Evolutionary conservation across 2,797 vertebrate genomes (phyloP), one percentile per base, ranked within the genome.

Genomic region (Chrosomus eos): DNA sequence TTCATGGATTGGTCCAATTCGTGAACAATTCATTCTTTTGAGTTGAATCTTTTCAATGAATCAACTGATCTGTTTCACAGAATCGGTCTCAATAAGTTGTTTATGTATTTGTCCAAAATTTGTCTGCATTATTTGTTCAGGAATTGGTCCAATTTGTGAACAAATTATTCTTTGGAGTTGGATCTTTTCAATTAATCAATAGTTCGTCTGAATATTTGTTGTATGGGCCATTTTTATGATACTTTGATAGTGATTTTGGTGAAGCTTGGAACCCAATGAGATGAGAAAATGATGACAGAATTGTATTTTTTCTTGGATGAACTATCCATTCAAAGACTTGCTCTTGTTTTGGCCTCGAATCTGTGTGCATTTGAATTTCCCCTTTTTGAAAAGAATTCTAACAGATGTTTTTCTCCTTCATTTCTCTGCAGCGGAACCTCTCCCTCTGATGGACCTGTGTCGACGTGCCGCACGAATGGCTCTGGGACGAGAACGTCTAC

Each of bases 361-460:
- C 16, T 70, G 40, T 43, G n/a, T 72, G 10, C 31, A 28, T 60
- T 21, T 31, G 18, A 43, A 60, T 48, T 5, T 23, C n/a, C 5
- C 8, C 36, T 55, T 9, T 26, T 31, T 48, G 45, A 64, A 66
- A 26, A 31, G 40, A 79, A 1, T 64, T 31, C 26, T 68, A 55
- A 76, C 64, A 31, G 13, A 2, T 23, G 23, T 21, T 64, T 38
- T 5, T 60, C 23, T 28, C 26, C 26, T 43, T 64, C 18, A 11
- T 84, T 67, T 80, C 86, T 80, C 45, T 53, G n/a, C 95, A 99
- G 98, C 98, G 1, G 98, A 99, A 91, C 98, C 98, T 77, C 92
- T 99, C 88, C 98, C 98, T 77, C 95, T 99, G 91, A 99, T 97
- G 97, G 98, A 99, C 94, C 94, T 99, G 92, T 99, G 98, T 92